phyloP scores from a whole-genome alignment of 1,140 invertebrate genomes.

The Aculops lycopersici region DNA sequence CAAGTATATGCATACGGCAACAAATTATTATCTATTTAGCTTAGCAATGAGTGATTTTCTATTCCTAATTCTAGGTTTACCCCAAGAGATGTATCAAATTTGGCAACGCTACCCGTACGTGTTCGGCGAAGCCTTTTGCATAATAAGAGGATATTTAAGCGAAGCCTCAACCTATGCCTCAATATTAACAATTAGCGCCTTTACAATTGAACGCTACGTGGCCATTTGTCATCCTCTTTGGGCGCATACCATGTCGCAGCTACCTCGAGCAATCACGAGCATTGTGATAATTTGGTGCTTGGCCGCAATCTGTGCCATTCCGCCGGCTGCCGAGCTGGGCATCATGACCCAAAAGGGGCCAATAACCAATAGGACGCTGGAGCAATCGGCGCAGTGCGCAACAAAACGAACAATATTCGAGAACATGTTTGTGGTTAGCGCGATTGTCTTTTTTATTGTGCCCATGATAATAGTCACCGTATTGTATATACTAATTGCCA shows the following conservation, averaged over 20 bases:
- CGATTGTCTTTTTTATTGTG: conserved; percentile 44
- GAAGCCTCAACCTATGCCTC: conserved; percentile 76
- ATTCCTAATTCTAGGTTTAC: conserved; percentile 20
- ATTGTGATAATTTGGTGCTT: conserved; percentile 26
- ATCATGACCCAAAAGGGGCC: conserved; percentile 7
- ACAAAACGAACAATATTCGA: conserved; percentile 12
- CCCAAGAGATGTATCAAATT: conserved; percentile 22
- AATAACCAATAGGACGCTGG: background rate
- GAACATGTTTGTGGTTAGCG: conserved; percentile 45
- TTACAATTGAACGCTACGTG: conserved; percentile 72
- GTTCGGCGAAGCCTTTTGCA: conserved; percentile 50
- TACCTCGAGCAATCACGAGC: conserved; percentile 24
- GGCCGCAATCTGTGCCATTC: conserved; percentile 32
- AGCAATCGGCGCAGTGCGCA: background rate
- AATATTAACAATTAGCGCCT: conserved; percentile 51
- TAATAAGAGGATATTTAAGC: conserved; percentile 33
- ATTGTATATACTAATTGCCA: conserved; percentile 26
- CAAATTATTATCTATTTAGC: conserved; percentile 27
- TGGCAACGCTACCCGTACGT: conserved; percentile 57
- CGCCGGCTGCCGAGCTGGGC: conserved; percentile 21
- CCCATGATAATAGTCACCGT: conserved; percentile 56
- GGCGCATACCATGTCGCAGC: conserved; percentile 43
- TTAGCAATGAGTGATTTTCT: conserved; percentile 25
- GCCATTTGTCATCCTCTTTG: conserved; percentile 71
- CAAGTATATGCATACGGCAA: conserved; percentile 18